These are phyloP conservation scores for Melanerpes aurifrons DNA, from an alignment of 2,113 vertebrate species.

Conservation along the genomic window DNA sequence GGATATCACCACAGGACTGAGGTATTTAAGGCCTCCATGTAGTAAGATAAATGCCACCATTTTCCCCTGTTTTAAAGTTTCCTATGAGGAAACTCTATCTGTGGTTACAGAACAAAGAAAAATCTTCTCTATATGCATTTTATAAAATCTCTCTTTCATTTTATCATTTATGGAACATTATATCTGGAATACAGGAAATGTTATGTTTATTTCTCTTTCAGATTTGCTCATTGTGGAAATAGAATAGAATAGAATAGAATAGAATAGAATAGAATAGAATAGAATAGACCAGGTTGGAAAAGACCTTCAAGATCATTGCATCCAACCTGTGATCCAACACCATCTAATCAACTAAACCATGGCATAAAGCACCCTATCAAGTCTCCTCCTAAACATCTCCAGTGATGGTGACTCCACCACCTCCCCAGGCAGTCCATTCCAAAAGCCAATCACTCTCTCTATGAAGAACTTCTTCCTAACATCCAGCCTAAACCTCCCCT, in stretches of 20 bases:
- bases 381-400: too few species aligned
- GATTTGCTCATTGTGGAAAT: not conserved
- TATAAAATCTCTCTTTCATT: not conserved
- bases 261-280: not conserved
- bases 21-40: not conserved
- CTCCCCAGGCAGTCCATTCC: too few species aligned
- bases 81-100: not conserved
- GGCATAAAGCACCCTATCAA: too few species aligned
- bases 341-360: too few species aligned
- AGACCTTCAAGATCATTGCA: too few species aligned
- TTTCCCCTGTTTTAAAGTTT: not conserved
- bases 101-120: not conserved
- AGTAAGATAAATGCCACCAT: conserved; percentile 6
- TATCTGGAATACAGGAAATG: not conserved
- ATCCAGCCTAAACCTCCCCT: too few species aligned
- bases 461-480: too few species aligned
- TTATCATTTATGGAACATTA: not conserved
- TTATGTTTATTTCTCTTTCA: not conserved
- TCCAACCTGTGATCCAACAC: too few species aligned
- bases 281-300: too few species aligned
- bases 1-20: conserved; percentile 2
- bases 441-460: too few species aligned
- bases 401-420: too few species aligned
- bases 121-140: not conserved
- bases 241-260: too few species aligned